Conservation (phyloP, 2,797 vertebrate species). For the Bufotes viridis region DNA sequence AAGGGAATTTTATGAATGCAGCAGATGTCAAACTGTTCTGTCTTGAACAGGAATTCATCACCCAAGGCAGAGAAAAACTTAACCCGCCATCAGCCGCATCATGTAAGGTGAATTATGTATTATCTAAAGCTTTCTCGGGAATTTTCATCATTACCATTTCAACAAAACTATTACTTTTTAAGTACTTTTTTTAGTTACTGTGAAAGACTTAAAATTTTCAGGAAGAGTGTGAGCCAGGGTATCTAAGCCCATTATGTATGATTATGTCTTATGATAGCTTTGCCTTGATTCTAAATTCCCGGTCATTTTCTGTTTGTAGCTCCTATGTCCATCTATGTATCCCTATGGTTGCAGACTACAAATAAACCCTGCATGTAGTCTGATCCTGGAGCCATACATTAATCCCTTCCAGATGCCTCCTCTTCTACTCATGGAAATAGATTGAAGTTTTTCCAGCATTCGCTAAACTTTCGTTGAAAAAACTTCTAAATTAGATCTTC, state of each 20-base stretch:
- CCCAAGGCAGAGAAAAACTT: constrained; percentile 48
- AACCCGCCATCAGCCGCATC: constrained; percentile 28
- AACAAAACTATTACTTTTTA: neutral
- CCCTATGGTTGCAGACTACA: neutral
- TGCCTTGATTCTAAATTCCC: neutral
- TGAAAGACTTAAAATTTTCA: neutral
- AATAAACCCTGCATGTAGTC: neutral
- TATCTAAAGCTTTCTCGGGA: neutral
- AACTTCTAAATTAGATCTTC: too few relatives aligned
- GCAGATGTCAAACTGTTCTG: constrained; percentile 59
- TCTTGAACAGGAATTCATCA: constrained; percentile 61
- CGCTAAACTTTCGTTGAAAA: too few relatives aligned
- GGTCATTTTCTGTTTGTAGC: neutral
- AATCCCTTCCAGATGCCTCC: neutral
- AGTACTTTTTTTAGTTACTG: neutral
- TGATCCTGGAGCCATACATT: neutral
- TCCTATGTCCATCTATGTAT: neutral
- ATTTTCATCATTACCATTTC: neutral
- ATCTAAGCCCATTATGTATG: neutral
- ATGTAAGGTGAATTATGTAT: constrained; percentile 24
- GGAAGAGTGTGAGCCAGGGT: neutral
- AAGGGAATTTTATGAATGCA: constrained; percentile 62
- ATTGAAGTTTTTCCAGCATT: too few relatives aligned
- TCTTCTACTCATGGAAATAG: too few relatives aligned
- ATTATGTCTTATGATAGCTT: neutral